Percentiles rank a stretch among this genome's conserved stretches.
Evolutionary conservation across 2,797 vertebrate genomes (phyloP).

Genomic region (Alosa sapidissima): DNA sequence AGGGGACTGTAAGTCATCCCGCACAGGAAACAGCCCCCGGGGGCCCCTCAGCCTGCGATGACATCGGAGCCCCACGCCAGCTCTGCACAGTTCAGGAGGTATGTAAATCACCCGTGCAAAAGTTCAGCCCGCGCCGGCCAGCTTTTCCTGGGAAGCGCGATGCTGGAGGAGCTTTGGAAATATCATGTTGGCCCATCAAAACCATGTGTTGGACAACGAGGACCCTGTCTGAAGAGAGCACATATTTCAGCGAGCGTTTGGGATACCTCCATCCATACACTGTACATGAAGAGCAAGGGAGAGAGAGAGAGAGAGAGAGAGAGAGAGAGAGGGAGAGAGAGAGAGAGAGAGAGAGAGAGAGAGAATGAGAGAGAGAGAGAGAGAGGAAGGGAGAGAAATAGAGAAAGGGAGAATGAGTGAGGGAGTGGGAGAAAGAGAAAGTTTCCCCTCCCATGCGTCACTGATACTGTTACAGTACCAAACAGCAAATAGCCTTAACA

Average conservation of each 20-base stretch:
- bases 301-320: neutral
- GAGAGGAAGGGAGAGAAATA: neutral
- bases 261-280: slow-evolving; percentile 31
- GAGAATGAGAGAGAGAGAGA: neutral
- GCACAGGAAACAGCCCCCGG: slow-evolving; percentile 62
- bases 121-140: slow-evolving; percentile 48
- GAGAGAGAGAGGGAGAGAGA: slow-evolving; percentile 3
- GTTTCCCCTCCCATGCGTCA: slow-evolving; percentile 17
- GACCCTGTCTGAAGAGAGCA: slow-evolving; percentile 25
- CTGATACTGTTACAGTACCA: slow-evolving; percentile 41
- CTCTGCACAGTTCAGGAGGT: slow-evolving; percentile 51
- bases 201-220: slow-evolving; percentile 53
- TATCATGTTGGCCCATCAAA: slow-evolving; percentile 48
- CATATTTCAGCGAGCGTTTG: slow-evolving; percentile 35
- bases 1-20: slow-evolving; percentile 65
- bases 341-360: neutral
- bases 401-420: neutral
- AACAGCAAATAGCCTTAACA: slow-evolving; percentile 39
- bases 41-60: slow-evolving; percentile 52
- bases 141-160: slow-evolving; percentile 53
- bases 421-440: slow-evolving; percentile 4
- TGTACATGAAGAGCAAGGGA: neutral
- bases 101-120: slow-evolving; percentile 61
- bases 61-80: slow-evolving; percentile 58
- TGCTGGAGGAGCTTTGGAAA: slow-evolving; percentile 52